Percentiles rank a stretch among this genome's conserved stretches.
Evolutionary conservation across 1,140 invertebrate genomes (phyloP).

Genomic region (Brachionus rotundiformis): DNA sequence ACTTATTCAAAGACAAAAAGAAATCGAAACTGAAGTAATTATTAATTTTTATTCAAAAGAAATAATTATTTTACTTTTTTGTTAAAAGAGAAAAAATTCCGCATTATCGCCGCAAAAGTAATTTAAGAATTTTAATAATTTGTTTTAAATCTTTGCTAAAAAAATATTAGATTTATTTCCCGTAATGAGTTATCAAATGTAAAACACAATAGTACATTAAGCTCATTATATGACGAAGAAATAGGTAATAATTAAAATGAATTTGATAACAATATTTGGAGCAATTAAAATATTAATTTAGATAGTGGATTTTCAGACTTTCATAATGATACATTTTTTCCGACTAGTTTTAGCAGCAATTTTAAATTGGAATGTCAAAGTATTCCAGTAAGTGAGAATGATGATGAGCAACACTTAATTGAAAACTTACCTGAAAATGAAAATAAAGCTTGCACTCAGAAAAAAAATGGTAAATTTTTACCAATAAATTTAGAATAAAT

Average conservation of each 20-base stretch:
- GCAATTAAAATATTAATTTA: background rate
- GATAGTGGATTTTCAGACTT: slow-evolving; percentile 7
- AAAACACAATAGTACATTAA: slow-evolving; percentile 37
- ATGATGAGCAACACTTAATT: background rate
- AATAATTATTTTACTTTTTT: background rate
- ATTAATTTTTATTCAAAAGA: slow-evolving; percentile 11
- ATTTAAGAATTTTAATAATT: background rate
- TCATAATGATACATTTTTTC: slow-evolving; percentile 26
- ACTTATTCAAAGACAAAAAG: background rate
- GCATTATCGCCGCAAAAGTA: background rate
- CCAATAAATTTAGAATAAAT: no score
- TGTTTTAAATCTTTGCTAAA: background rate
- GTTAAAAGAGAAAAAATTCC: background rate
- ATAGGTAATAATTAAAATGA: background rate
- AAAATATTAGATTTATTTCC: background rate
- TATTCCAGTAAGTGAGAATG: background rate
- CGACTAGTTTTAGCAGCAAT: background rate
- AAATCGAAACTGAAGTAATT: slow-evolving; percentile 12
- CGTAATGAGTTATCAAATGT: background rate
- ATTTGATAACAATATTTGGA: no score
- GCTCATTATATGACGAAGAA: slow-evolving; percentile 34
- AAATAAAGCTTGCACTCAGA: slow-evolving; percentile 9
- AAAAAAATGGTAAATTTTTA: slow-evolving; percentile 14
- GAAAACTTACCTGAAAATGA: background rate
- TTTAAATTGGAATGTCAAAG: slow-evolving; percentile 17